Conservation (phyloP, 2,888 invertebrate genomes). For the Oeneis ivallda region DNA sequence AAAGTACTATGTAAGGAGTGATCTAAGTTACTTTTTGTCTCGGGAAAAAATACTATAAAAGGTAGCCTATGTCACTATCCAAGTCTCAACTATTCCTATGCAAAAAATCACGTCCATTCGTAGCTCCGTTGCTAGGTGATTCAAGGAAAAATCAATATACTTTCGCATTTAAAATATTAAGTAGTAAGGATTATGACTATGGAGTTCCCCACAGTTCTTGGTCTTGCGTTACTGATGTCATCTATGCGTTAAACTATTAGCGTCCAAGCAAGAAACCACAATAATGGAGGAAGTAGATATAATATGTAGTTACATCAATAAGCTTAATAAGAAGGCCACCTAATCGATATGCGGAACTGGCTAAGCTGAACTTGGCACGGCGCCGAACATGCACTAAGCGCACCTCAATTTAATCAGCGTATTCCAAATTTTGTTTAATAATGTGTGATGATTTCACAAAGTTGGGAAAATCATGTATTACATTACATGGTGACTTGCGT, state of each 20-base stretch:
- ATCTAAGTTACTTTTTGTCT: no score
- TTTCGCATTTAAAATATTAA: no score
- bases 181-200: no score
- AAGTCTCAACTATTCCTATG: no score
- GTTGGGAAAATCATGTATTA: constrained; percentile 51
- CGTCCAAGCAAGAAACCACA: not conserved
- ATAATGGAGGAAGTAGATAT: constrained; percentile 16
- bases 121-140: no score
- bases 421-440: constrained; percentile 41
- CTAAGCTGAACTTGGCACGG: constrained; percentile 41
- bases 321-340: constrained; percentile 43
- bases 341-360: constrained; percentile 44
- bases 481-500: constrained; percentile 76
- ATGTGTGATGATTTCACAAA: constrained; percentile 41
- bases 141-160: no score
- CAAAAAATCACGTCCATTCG: no score
- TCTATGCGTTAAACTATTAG: not conserved
- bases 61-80: no score
- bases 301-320: constrained; percentile 36
- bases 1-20: no score
- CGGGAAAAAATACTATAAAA: no score
- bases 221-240: not conserved
- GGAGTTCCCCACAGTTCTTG: no score
- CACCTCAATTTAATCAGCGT: constrained; percentile 45
- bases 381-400: constrained; percentile 44